phyloP scores from a whole-genome alignment of 2,797 vertebrate species.

The Schizopygopsis pylzovi region DNA sequence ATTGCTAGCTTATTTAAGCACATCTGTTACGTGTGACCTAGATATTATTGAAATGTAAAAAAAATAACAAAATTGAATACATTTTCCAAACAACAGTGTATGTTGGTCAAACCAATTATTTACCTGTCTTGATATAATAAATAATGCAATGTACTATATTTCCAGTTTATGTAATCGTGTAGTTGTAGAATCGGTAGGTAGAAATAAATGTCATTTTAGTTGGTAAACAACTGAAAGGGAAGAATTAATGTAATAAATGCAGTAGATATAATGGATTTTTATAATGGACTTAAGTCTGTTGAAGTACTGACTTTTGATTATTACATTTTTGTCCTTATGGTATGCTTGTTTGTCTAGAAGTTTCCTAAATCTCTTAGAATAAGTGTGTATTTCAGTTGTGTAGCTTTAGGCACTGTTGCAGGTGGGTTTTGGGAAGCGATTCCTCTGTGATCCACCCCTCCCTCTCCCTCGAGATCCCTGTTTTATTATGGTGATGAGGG shows the following conservation, averaged over 20 bases:
- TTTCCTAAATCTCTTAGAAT: neutral
- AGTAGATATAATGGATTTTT: neutral
- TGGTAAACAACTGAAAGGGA: neutral
- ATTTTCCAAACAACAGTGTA: neutral
- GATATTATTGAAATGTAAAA: neutral
- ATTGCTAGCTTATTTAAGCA: neutral
- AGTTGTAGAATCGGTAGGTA: neutral
- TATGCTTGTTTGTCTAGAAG: neutral
- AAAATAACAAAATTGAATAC: neutral
- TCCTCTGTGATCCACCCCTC: conserved; percentile 52
- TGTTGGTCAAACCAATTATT: neutral
- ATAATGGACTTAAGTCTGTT: neutral
- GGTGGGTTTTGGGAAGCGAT: conserved; percentile 41
- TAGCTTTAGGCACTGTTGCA: neutral
- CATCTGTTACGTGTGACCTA: neutral
- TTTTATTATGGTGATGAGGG: conserved; percentile 63
- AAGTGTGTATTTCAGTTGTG: conserved; percentile 7
- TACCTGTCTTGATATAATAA: neutral
- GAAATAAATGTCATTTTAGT: neutral
- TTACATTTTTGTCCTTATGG: neutral
- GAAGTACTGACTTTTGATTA: neutral
- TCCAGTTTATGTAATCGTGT: neutral
- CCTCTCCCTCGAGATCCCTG: conserved; percentile 55
- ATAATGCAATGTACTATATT: neutral
- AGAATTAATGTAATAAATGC: neutral